Evolutionary conservation across 2,888 invertebrate species (phyloP).

Genomic region (Tetropium fuscum): DNA sequence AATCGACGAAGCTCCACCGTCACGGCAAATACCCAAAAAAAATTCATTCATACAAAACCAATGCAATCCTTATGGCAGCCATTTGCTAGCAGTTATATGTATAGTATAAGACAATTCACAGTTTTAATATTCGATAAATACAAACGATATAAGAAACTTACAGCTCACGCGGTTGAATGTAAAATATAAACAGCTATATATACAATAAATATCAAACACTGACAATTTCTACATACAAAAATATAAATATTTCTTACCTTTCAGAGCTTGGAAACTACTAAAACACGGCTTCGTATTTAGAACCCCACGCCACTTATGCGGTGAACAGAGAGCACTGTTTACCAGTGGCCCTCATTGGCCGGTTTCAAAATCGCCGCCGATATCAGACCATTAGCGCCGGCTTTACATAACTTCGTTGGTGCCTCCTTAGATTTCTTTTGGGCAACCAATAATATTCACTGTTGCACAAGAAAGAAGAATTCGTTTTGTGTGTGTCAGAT

Average conservation of each 20-base stretch:
- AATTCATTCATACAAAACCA: slow-evolving; percentile 55
- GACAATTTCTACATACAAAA: slow-evolving; percentile 68
- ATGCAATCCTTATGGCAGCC: slow-evolving; percentile 70
- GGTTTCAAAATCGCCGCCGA: slow-evolving; percentile 72
- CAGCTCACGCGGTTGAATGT: slow-evolving; percentile 52
- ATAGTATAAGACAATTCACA: slow-evolving; percentile 52
- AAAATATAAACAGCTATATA: slow-evolving; percentile 58
- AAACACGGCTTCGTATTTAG: slow-evolving; percentile 73
- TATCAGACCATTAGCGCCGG: slow-evolving; percentile 68
- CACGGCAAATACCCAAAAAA: slow-evolving; percentile 39
- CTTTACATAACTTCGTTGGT: slow-evolving; percentile 67
- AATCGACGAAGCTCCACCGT: slow-evolving; percentile 45
- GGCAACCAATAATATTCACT: slow-evolving; percentile 49
- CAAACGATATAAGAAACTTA: slow-evolving; percentile 42
- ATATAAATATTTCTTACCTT: slow-evolving; percentile 73
- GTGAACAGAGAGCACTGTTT: slow-evolving; percentile 68
- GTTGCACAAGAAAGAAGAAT: slow-evolving; percentile 60
- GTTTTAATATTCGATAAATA: slow-evolving; percentile 44
- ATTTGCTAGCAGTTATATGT: slow-evolving; percentile 67
- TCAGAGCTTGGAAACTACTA: slow-evolving; percentile 69
- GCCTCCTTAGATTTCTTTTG: slow-evolving; percentile 70
- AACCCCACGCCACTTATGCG: slow-evolving; percentile 75
- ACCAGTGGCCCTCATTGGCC: slow-evolving; percentile 66
- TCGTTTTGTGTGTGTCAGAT: slow-evolving; percentile 37
- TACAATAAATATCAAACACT: slow-evolving; percentile 64